phyloP scores from a whole-genome alignment of 2,888 invertebrate genomes.

The Xiphydria camelus region DNA sequence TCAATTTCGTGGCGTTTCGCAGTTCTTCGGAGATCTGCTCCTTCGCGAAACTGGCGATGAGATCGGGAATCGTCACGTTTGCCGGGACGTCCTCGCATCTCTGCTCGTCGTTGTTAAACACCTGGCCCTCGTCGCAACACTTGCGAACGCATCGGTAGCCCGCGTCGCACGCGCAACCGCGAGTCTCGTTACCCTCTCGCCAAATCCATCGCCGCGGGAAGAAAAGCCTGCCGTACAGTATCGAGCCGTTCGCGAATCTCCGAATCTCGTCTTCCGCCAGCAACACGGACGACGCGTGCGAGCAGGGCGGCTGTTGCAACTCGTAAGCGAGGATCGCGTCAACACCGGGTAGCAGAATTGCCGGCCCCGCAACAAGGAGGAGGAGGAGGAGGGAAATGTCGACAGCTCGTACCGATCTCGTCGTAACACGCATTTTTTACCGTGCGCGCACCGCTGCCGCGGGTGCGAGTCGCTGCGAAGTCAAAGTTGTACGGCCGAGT shows the following conservation, averaged over 20 bases:
- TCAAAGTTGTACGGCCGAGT: no score
- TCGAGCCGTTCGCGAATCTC: slow-evolving; percentile 26
- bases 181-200: slow-evolving; percentile 24
- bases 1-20: slow-evolving; percentile 14
- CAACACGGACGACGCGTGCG: no score
- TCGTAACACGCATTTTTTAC: no score
- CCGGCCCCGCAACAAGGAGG: no score
- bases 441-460: no score
- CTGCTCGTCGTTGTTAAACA: slow-evolving; percentile 16
- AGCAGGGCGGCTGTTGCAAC: no score
- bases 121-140: slow-evolving; percentile 41
- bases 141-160: slow-evolving; percentile 40
- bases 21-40: slow-evolving; percentile 17
- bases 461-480: no score
- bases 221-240: slow-evolving; percentile 24
- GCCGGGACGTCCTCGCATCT: slow-evolving; percentile 12
- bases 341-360: no score
- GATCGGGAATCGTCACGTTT: slow-evolving; percentile 15
- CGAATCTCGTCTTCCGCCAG: no score
- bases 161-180: slow-evolving; percentile 39
- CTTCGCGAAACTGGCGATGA: slow-evolving; percentile 5
- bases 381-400: no score
- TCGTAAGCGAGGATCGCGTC: no score
- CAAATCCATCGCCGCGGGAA: slow-evolving; percentile 31
- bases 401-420: no score